Evolutionary conservation across 2,113 vertebrate genomes (phyloP), one percentile per base, ranked within the genome.

Genomic region (Podarcis cretensis): DNA sequence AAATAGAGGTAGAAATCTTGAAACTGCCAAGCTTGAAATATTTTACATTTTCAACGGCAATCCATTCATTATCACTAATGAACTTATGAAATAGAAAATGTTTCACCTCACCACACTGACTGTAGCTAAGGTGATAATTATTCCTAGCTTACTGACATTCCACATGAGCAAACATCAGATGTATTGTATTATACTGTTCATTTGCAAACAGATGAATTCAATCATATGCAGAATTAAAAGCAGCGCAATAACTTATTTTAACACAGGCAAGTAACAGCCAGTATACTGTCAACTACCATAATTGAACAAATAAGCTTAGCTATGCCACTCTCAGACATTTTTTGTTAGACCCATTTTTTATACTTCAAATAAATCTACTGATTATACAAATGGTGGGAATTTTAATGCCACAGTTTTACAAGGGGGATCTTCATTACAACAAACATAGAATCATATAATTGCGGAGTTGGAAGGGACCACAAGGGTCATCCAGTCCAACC

Each of bases 141-240:
- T 37, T 74, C 32, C 23, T 14, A n/a, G 84, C 27, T 65, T 83
- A 63, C 83, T 91, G 90, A 57, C 23, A 59, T 88, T 86, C 21
- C 13, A 40, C 80, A 90, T 90, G 25, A 3, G 14, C 89, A 0
- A 3, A 8, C 30, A 48, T 20, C 68, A 87, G 75, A 21, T 40
- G 76, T 1, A n/a, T 16, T 85, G 32, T 63, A 23, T 37, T 75
- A 40, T 20, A 85, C 54, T 63, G 48, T 76, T 85, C 48, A 63
- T 30, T 32, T 85, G 27, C 32, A 85, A 48, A 68, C 8, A 86
- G 30, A 48, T 86, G 10, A 68, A 86, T 66, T 65, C 27, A 63
- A 40, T 65, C 57, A 65, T 3, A 65, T 16, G 10, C 65, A 59
- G 43, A 73, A 73, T 63, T 37, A 30, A 43, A 82, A 75, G 18